Conservation (phyloP, 2,888 invertebrate genomes). For the Galerucella calmariensis region DNA sequence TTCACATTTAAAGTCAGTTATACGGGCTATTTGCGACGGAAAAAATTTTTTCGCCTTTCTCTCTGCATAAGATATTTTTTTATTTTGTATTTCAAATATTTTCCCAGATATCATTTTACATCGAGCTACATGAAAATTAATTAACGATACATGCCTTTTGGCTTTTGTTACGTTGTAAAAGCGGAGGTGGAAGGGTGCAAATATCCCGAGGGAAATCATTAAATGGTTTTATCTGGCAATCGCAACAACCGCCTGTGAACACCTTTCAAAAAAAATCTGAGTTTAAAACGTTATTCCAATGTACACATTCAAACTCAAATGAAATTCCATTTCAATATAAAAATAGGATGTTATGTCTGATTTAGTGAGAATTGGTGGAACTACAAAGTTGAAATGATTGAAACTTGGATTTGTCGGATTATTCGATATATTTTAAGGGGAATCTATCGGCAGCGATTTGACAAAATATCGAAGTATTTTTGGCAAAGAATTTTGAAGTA, state of each 20-base stretch:
- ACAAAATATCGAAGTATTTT: no score
- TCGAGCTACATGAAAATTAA: neutral
- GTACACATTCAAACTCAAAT: neutral
- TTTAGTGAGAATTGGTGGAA: no score
- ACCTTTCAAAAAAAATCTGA: constrained; percentile 11
- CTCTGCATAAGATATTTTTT: no score
- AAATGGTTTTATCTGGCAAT: constrained; percentile 14
- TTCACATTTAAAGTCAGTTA: no score
- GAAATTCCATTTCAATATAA: neutral
- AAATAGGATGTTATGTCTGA: neutral
- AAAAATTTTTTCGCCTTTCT: no score
- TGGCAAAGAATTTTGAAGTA: no score
- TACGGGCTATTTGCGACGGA: no score
- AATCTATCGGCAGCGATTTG: no score
- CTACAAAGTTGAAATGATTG: no score
- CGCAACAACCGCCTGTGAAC: neutral
- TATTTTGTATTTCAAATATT: neutral
- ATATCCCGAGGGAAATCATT: constrained; percentile 25
- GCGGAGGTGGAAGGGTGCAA: constrained; percentile 10
- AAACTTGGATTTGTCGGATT: no score
- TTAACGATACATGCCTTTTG: neutral
- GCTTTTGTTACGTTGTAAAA: neutral
- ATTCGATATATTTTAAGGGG: no score
- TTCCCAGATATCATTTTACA: neutral
- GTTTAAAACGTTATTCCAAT: neutral